Conservation (phyloP, 2,113 vertebrate species). For the Protomyctophum bolini region DNA sequence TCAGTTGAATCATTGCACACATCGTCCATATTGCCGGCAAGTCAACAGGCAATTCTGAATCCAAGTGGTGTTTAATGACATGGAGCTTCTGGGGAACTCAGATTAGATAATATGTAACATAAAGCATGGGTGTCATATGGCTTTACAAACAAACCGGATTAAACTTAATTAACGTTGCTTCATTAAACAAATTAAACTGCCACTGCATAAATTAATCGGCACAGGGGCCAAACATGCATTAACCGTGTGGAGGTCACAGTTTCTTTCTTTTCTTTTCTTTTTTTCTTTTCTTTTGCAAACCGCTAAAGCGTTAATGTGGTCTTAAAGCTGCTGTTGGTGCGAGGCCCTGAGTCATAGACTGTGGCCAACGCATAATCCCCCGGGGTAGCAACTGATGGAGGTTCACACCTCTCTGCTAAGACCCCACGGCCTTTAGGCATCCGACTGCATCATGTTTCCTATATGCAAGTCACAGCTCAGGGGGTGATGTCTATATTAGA, state of each 20-base stretch:
- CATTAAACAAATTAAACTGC: slow-evolving; percentile 45
- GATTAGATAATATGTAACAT: slow-evolving; percentile 5
- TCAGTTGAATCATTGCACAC: slow-evolving; percentile 19
- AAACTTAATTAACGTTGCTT: slow-evolving; percentile 24
- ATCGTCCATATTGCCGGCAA: slow-evolving; percentile 4
- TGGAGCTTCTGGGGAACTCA: not conserved
- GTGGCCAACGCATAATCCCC: slow-evolving; percentile 56
- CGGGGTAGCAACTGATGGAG: slow-evolving; percentile 44
- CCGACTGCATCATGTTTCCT: slow-evolving; percentile 45
- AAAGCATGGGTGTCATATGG: slow-evolving; percentile 18
- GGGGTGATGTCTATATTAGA: not conserved
- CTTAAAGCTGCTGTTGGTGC: not conserved
- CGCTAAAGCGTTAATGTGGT: no score
- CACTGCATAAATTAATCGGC: slow-evolving; percentile 43
- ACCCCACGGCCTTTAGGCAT: slow-evolving; percentile 45
- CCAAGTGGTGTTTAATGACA: slow-evolving; percentile 17
- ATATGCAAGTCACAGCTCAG: not conserved
- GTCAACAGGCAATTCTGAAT: slow-evolving; percentile 32
- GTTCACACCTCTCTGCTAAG: slow-evolving; percentile 68
- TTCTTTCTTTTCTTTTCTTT: not conserved
- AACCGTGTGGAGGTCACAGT: slow-evolving; percentile 34
- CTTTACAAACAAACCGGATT: slow-evolving; percentile 26
- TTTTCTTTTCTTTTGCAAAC: no score
- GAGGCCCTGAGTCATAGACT: slow-evolving; percentile 42
- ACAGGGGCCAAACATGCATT: slow-evolving; percentile 23